Evolutionary conservation across 2,113 vertebrate species (phyloP), one percentile per base, ranked within the genome.

Genomic region (Eublepharis macularius): DNA sequence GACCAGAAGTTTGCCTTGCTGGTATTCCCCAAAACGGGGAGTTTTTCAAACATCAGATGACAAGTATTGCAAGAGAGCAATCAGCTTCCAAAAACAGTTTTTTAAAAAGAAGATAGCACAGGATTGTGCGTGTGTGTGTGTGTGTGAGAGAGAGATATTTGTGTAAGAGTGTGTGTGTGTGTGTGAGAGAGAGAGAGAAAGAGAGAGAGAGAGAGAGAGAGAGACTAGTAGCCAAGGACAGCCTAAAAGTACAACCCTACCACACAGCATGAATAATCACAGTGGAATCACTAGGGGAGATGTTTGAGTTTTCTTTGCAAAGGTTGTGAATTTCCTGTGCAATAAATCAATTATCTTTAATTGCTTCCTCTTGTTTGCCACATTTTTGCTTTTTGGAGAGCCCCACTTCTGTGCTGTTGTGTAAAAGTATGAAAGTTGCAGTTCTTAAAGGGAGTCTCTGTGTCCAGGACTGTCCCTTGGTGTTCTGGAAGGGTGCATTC

Each of bases 341-440:
- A 47, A 32, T 47, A 32, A 75, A 72, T 21, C 34, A 39, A 6
- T 39, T 16, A 43, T 32, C 24, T 41, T 39, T 70, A 9, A 39
- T 34, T 39, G 49, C 49, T 90, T 87, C n/a, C 68, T 80, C 9
- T 74, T 0, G 0, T 86, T 65, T 3, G 0, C 45, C 21, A 10
- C 12, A 12, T 45, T 1, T 45, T 74, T 41, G 10, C 36, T 43
- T 43, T 63, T 45, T 29, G 32, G 16, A 74, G n/a, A 70, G 16
- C 73, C 16, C 17, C 16, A 12, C 12, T 2, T 19, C 80, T 87
- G 8, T 17, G 54, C 39, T 81, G 24, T 21, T 26, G 4, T 4
- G 11, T 34, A 77, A 54, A 54, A 54, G 9, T 54, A 7, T 34
- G 17, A 34, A 24, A 5, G n/a, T n/a, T 9, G 6, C 3, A 10